Conservation (phyloP, 2,113 vertebrate species). For the Nestor notabilis region DNA sequence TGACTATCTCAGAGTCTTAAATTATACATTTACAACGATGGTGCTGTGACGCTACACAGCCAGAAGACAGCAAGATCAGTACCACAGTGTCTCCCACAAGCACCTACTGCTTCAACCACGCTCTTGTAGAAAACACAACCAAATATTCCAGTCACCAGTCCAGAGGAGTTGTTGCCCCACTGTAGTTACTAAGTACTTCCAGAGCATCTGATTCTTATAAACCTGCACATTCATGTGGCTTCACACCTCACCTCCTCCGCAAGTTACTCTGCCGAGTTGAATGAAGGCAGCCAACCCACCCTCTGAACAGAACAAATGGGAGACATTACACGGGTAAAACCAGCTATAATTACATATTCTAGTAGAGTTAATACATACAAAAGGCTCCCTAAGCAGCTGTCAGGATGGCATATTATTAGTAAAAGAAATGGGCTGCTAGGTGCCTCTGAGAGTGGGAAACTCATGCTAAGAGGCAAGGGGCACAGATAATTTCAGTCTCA, state of each 20-base stretch:
- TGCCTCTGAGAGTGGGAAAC: background rate
- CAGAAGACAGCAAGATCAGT: background rate
- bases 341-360: background rate
- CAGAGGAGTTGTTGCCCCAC: background rate
- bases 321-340: background rate
- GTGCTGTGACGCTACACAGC: background rate
- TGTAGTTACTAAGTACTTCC: background rate
- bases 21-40: background rate
- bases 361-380: background rate
- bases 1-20: background rate
- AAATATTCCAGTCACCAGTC: background rate
- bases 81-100: background rate
- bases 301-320: background rate
- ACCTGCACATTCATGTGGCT: background rate
- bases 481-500: background rate
- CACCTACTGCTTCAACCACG: background rate
- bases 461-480: background rate
- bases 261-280: accelerated
- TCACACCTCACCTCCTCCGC: background rate
- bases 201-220: background rate
- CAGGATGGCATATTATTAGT: background rate
- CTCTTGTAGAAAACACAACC: background rate
- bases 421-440: background rate
- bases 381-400: background rate
- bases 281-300: background rate